Conservation (phyloP, 1,140 invertebrate species). For the Ceratina calcarata region DNA sequence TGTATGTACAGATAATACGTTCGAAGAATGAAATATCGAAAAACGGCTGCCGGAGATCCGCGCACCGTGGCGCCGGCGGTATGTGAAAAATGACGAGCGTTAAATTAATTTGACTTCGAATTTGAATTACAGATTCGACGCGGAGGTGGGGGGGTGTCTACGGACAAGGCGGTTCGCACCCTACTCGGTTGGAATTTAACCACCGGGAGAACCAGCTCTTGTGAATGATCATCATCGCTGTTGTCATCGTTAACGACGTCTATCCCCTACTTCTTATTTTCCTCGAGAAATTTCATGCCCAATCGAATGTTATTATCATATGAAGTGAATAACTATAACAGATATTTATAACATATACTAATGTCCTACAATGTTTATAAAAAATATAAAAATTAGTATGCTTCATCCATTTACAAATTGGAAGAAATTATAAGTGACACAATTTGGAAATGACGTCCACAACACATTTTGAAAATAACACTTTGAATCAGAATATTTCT, state of each 20-base stretch:
- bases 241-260: constrained; percentile 31
- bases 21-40: no score
- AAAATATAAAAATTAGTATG: no score
- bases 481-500: neutral
- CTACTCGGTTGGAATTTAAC: constrained; percentile 49
- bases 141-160: constrained; percentile 50
- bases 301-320: constrained; percentile 22
- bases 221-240: constrained; percentile 48
- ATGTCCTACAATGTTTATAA: no score
- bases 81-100: constrained; percentile 71
- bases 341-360: constrained; percentile 36
- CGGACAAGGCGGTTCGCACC: constrained; percentile 54
- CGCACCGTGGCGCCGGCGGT: constrained; percentile 52
- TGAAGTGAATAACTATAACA: neutral
- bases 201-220: constrained; percentile 37
- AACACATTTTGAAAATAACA: no score
- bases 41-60: neutral
- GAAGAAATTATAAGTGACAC: neutral
- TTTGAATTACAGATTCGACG: constrained; percentile 68
- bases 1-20: no score
- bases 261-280: neutral
- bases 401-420: no score
- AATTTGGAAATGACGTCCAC: neutral
- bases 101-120: constrained; percentile 72
- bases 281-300: neutral